These are phyloP conservation scores for Tympanuchus pallidicinctus DNA, from an alignment of 2,113 vertebrate species.

Conservation along the genomic window DNA sequence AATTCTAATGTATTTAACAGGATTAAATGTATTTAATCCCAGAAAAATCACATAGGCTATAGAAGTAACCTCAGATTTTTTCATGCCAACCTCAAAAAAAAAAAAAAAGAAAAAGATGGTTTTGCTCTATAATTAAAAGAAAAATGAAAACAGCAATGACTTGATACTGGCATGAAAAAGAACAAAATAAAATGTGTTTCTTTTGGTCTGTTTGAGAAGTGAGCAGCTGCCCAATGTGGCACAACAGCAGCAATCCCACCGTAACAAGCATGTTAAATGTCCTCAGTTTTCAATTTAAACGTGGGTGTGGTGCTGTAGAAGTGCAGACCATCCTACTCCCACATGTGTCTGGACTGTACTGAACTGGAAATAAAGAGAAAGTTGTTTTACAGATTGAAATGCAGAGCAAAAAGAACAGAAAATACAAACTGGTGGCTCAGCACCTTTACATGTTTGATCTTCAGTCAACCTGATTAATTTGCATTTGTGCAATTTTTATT, in stretches of 20 bases:
- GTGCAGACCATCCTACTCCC: background rate
- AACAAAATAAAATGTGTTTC: background rate
- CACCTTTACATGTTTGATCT: background rate
- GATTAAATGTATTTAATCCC: background rate
- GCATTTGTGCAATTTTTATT: background rate
- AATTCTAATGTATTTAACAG: background rate
- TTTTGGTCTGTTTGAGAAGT: slow-evolving; percentile 3
- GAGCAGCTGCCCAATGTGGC: background rate
- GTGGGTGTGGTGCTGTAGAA: background rate
- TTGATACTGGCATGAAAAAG: background rate
- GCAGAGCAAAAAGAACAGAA: background rate
- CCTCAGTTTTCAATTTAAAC: background rate
- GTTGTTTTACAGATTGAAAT: background rate
- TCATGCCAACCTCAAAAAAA: background rate
- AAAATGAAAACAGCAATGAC: background rate
- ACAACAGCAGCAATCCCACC: background rate
- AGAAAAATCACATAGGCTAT: background rate
- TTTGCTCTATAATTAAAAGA: background rate
- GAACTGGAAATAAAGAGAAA: background rate
- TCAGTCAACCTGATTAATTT: background rate
- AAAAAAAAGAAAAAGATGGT: background rate
- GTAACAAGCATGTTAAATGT: background rate
- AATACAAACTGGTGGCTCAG: background rate
- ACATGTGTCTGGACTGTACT: background rate
- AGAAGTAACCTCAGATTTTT: background rate